Conservation (phyloP, 2,113 vertebrate genomes). For the Hoplias malabaricus region DNA sequence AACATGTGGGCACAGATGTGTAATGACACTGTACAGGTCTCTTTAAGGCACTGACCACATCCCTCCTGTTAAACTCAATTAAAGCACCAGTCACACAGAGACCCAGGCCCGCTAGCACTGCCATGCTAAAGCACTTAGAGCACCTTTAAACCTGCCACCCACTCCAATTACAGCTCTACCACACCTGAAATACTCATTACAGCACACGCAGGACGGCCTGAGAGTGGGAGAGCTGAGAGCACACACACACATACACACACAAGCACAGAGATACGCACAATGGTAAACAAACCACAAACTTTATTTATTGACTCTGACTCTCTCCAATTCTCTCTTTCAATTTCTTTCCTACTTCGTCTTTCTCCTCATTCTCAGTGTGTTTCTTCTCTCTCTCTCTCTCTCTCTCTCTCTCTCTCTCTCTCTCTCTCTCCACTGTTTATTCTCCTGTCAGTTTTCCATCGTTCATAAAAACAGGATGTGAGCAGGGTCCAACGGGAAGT, state of each 20-base stretch:
- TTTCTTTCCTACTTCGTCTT: no score
- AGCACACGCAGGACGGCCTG: background rate
- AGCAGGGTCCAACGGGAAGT: no score
- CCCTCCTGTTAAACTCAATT: constrained; percentile 16
- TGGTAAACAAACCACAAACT: no score
- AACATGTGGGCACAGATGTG: background rate
- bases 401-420: no score
- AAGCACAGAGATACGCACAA: no score
- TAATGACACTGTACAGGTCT: constrained; percentile 12
- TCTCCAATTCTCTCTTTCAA: no score
- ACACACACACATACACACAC: background rate
- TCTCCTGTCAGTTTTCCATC: no score
- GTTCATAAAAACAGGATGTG: no score
- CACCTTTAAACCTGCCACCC: background rate
- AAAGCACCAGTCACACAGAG: constrained; percentile 11
- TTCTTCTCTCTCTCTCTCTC: no score
- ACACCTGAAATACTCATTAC: background rate
- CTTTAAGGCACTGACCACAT: constrained; percentile 14
- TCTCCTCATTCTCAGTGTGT: no score
- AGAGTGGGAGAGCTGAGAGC: background rate
- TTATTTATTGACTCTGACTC: no score
- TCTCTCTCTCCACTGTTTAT: no score
- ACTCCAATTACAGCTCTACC: background rate
- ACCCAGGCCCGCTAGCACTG: background rate
- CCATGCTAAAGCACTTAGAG: background rate